phyloP scores from a whole-genome alignment of 2,113 vertebrate genomes.

The Clupea harengus region DNA sequence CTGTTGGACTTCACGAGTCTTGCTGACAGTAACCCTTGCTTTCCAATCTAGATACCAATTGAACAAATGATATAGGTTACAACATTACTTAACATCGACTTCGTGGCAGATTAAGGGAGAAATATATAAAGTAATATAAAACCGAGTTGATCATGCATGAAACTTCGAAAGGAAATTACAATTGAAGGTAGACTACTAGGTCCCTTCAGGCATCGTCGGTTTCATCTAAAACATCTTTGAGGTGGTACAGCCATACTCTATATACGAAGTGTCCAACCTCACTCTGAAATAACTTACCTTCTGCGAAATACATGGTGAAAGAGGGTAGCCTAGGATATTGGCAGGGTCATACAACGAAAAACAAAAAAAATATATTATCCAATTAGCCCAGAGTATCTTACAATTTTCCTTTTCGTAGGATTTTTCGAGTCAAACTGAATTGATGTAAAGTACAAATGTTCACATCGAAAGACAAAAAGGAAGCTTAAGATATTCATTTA shows the following conservation, averaged over 20 bases:
- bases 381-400: neutral
- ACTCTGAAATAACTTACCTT: neutral
- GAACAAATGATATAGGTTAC: too few relatives aligned
- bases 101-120: too few relatives aligned
- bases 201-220: too few relatives aligned
- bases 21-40: too few relatives aligned
- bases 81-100: too few relatives aligned
- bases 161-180: too few relatives aligned
- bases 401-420: neutral
- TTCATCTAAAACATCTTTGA: neutral
- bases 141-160: too few relatives aligned
- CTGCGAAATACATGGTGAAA: neutral
- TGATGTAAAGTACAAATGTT: neutral
- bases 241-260: neutral
- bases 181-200: neutral
- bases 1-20: too few relatives aligned
- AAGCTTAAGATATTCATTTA: neutral
- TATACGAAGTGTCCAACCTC: neutral
- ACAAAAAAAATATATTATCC: neutral
- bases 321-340: neutral
- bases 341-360: neutral
- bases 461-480: neutral
- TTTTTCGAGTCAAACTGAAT: neutral
- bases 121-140: too few relatives aligned
- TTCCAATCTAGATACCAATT: too few relatives aligned